Percentiles rank a stretch among this genome's conserved stretches.
Evolutionary conservation across 2,797 vertebrate genomes (phyloP).

Genomic region (Leucoraja ocellata): DNA sequence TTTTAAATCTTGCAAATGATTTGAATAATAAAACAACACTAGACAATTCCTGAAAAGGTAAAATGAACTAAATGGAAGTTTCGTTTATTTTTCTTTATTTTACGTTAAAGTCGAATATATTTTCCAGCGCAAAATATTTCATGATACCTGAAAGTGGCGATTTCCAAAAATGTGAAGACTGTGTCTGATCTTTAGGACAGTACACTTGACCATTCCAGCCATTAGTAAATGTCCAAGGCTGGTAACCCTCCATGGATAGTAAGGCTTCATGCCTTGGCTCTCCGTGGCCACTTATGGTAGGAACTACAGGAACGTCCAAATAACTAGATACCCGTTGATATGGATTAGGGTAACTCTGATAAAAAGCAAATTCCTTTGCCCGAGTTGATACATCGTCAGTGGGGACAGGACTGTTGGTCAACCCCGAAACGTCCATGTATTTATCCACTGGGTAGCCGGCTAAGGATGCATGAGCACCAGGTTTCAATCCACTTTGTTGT

Average conservation of each 20-base stretch:
- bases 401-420: conserved; percentile 61
- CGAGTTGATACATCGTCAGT: conserved; percentile 62
- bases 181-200: conserved; percentile 71
- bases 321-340: conserved; percentile 69
- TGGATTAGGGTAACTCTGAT: conserved; percentile 65
- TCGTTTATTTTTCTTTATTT: background rate
- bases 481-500: conserved; percentile 66
- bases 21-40: background rate
- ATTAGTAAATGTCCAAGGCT: conserved; percentile 73
- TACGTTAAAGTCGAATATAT: background rate
- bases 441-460: conserved; percentile 67
- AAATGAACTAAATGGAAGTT: background rate
- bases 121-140: background rate
- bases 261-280: conserved; percentile 67
- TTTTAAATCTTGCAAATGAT: background rate
- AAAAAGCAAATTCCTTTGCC: conserved; percentile 68
- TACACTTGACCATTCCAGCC: conserved; percentile 73
- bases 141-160: conserved; percentile 69
- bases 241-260: conserved; percentile 71
- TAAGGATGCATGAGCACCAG: conserved; percentile 60
- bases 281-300: conserved; percentile 54
- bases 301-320: conserved; percentile 58
- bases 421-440: conserved; percentile 68
- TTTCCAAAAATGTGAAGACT: conserved; percentile 73
- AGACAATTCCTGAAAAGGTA: background rate